phyloP scores from a whole-genome alignment of 2,797 vertebrate species.

The Momotus momota region DNA sequence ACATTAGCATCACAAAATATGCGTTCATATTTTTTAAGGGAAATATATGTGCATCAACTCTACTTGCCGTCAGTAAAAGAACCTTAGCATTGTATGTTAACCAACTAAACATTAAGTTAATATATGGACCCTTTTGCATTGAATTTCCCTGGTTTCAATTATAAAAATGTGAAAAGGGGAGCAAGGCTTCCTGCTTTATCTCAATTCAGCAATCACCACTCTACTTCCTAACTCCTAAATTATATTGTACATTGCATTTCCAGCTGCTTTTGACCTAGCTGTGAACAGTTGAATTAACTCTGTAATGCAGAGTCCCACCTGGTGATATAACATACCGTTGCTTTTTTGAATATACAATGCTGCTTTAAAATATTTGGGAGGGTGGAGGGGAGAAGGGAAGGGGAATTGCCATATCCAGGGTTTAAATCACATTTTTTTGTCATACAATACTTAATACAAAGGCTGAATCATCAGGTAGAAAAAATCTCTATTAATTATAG shows the following conservation, averaged over 20 bases:
- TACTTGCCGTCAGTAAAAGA: not conserved
- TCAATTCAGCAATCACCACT: not conserved
- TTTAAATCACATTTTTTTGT: not conserved
- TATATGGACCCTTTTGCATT: not conserved
- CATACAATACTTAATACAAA: not conserved
- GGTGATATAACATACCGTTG: not conserved
- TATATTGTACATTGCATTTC: not conserved
- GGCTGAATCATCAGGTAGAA: not conserved
- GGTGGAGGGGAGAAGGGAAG: accelerated
- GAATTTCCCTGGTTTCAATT: not conserved
- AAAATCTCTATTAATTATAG: not conserved
- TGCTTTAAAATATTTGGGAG: not conserved
- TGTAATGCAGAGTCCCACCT: not conserved
- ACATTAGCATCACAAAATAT: not conserved
- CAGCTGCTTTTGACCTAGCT: not conserved
- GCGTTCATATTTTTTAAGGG: not conserved
- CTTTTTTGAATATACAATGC: not conserved
- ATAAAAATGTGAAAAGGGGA: not conserved
- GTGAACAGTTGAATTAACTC: not conserved
- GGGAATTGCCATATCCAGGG: accelerated
- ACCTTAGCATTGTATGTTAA: not conserved
- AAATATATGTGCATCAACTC: not conserved
- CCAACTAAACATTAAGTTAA: not conserved
- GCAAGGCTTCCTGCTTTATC: not conserved
- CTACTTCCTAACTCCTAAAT: not conserved